Conservation (phyloP, 53 echinoderm and acorn worm species). For the Paracentrotus lividus region DNA sequence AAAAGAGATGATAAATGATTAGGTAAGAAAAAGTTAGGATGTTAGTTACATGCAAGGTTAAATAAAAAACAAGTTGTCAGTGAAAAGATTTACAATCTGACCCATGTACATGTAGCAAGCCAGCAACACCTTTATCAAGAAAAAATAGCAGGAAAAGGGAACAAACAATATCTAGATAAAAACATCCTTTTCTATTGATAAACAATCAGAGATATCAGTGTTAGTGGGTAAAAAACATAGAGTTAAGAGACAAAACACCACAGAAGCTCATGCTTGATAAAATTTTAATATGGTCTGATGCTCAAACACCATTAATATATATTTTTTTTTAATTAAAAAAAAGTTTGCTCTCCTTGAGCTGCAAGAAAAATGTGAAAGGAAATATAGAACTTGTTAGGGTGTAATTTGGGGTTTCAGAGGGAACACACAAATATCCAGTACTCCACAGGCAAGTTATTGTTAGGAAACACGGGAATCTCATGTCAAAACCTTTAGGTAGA, state of each 20-base stretch:
- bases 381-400: not conserved
- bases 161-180: not conserved
- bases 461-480: too few relatives aligned
- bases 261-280: not conserved
- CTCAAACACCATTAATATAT: not conserved
- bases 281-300: constrained; percentile 6
- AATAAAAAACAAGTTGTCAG: not conserved
- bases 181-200: not conserved
- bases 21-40: not conserved
- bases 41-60: not conserved
- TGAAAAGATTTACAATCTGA: not conserved
- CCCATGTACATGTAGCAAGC: not conserved
- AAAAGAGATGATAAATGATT: constrained; percentile 3
- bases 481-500: too few relatives aligned
- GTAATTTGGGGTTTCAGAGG: not conserved
- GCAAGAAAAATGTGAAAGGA: not conserved
- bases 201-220: constrained; percentile 6
- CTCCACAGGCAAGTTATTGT: too few relatives aligned
- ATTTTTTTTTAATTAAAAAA: too few relatives aligned
- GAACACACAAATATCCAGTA: not conserved
- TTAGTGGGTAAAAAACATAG: not conserved
- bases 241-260: not conserved
- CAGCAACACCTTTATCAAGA: not conserved
- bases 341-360: not conserved
- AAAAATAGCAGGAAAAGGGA: not conserved